Conservation (phyloP, 2,113 vertebrate genomes). For the Vidua chalybeata region DNA sequence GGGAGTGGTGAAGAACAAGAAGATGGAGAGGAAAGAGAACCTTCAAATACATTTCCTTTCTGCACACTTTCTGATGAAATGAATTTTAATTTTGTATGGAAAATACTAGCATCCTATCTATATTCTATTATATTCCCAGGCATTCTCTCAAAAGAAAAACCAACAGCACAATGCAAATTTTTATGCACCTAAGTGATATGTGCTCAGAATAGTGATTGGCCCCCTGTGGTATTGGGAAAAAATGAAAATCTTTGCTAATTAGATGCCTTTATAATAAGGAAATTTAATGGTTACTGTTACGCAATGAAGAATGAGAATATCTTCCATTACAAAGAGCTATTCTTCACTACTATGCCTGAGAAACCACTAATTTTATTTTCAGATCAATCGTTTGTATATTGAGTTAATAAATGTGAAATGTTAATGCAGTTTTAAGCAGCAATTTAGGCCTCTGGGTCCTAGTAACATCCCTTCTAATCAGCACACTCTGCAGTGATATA, state of each 20-base stretch:
- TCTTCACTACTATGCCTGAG: slow-evolving; percentile 53
- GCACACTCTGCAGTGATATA: slow-evolving; percentile 19
- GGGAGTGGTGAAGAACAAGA: neutral
- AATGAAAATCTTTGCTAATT: slow-evolving; percentile 79
- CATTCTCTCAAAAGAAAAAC: slow-evolving; percentile 66
- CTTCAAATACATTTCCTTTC: neutral
- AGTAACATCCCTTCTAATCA: slow-evolving; percentile 51
- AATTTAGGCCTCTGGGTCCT: slow-evolving; percentile 56
- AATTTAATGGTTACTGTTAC: slow-evolving; percentile 71
- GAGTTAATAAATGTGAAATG: slow-evolving; percentile 72
- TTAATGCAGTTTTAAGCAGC: slow-evolving; percentile 64
- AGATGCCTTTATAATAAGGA: slow-evolving; percentile 68
- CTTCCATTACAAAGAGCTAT: slow-evolving; percentile 48
- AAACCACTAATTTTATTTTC: slow-evolving; percentile 73
- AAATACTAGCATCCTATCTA: slow-evolving; percentile 11
- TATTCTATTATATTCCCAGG: slow-evolving; percentile 49
- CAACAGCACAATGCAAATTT: slow-evolving; percentile 73
- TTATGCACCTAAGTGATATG: slow-evolving; percentile 71
- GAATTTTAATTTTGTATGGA: neutral
- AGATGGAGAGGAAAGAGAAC: slow-evolving; percentile 3
- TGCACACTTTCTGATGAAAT: neutral
- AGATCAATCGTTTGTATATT: slow-evolving; percentile 69
- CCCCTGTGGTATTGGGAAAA: slow-evolving; percentile 51
- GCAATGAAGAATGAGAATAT: slow-evolving; percentile 49
- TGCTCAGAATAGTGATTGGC: slow-evolving; percentile 74